Conservation (phyloP, 2,797 vertebrate species). For the Bradypodion ventrale region DNA sequence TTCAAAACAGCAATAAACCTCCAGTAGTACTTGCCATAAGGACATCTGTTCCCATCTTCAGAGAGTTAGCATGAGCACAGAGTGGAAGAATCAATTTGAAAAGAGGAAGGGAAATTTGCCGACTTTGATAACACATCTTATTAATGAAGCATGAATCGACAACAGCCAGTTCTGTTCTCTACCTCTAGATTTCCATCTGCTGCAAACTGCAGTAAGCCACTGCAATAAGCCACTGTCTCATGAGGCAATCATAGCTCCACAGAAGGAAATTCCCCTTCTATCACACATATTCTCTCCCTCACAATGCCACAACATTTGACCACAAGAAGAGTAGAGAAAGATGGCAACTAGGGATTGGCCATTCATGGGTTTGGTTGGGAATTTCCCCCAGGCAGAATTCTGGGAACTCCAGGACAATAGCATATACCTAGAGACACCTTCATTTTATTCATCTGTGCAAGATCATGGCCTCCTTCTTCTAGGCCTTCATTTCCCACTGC, state of each 20-base stretch:
- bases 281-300: neutral
- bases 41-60: neutral
- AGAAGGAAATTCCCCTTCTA: neutral
- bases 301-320: rapidly evolving
- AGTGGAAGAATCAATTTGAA: slow-evolving; percentile 65
- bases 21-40: neutral
- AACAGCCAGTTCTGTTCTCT: slow-evolving; percentile 44
- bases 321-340: neutral
- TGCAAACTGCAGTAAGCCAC: neutral
- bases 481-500: too few species aligned
- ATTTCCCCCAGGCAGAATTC: too few species aligned
- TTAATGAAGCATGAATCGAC: slow-evolving; percentile 56
- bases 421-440: too few species aligned
- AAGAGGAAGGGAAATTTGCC: slow-evolving; percentile 52
- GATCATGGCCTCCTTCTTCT: too few species aligned
- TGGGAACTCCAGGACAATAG: too few species aligned
- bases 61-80: slow-evolving; percentile 6
- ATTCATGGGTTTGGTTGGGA: too few species aligned
- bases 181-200: slow-evolving; percentile 37
- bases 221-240: neutral
- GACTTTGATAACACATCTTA: slow-evolving; percentile 51
- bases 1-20: neutral
- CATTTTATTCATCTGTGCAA: too few species aligned
- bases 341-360: too few species aligned
- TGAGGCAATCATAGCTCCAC: neutral